phyloP scores from a whole-genome alignment of 1,140 invertebrate species.

The Lithobius niger region DNA sequence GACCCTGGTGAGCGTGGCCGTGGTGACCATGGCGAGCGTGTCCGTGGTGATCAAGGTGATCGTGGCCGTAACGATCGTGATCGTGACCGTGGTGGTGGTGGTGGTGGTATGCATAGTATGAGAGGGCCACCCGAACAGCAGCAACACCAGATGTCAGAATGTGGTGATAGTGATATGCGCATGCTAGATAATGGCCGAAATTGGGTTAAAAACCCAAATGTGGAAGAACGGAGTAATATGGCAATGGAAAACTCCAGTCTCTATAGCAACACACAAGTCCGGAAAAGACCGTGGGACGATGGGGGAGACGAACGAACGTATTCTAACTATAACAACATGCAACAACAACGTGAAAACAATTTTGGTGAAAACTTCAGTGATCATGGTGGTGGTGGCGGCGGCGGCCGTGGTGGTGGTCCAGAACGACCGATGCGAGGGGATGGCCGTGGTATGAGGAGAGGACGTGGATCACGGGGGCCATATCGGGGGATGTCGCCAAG shows the following conservation, averaged over 20 bases:
- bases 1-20: not conserved
- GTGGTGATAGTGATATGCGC: not conserved
- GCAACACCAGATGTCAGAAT: too few species aligned
- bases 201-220: not conserved
- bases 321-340: not conserved
- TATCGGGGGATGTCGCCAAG: too few species aligned
- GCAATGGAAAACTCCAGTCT: too few species aligned
- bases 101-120: not conserved
- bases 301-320: too few species aligned
- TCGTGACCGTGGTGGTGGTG: not conserved
- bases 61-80: not conserved
- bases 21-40: not conserved
- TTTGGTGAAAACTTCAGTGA: not conserved
- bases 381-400: not conserved
- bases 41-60: not conserved
- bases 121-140: not conserved
- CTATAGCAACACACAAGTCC: too few species aligned
- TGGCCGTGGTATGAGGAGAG: not conserved
- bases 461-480: not conserved
- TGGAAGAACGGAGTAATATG: not conserved
- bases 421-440: not conserved
- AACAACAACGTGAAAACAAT: not conserved
- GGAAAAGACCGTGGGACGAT: not conserved
- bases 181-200: not conserved
- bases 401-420: not conserved